A percentile compares a stretch with the other conserved stretches of the same genome.
These are phyloP conservation scores for Rhagonycha fulva DNA, from an alignment of 2,888 invertebrate species.

Conservation along the genomic window DNA sequence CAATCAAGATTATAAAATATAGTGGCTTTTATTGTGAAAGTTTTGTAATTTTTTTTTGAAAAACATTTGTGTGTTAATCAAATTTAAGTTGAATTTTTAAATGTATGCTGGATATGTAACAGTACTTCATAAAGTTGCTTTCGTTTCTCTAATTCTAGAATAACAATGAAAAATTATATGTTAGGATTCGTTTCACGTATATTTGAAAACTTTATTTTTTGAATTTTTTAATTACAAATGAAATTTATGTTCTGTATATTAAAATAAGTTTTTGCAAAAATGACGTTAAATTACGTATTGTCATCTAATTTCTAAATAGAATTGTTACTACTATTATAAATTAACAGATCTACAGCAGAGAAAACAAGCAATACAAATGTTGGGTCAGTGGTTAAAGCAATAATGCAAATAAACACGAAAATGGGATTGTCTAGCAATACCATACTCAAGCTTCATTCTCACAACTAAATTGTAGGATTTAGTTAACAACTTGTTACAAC, in stretches of 20 bases:
- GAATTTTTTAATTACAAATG: neutral
- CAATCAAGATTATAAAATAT: no score
- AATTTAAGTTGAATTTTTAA: neutral
- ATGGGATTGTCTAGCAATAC: neutral
- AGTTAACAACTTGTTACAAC: neutral
- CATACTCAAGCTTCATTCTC: neutral
- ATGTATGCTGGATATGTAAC: neutral
- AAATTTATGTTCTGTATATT: neutral
- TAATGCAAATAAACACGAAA: neutral
- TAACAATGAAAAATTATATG: neutral
- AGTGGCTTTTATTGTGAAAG: no score
- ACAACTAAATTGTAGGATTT: neutral
- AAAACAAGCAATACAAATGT: neutral
- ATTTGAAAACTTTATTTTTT: neutral
- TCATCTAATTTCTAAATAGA: neutral
- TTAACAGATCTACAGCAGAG: neutral
- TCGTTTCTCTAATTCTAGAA: neutral
- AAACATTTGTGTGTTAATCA: neutral
- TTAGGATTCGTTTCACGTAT: neutral
- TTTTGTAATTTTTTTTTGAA: no score
- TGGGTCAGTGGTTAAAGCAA: neutral
- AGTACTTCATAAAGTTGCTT: neutral
- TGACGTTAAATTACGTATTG: neutral
- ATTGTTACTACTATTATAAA: neutral
- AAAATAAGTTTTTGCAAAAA: neutral